Base-by-base conservation (phyloP, 2,113 vertebrate genomes). In the Acanthisitta chloris region DNA sequence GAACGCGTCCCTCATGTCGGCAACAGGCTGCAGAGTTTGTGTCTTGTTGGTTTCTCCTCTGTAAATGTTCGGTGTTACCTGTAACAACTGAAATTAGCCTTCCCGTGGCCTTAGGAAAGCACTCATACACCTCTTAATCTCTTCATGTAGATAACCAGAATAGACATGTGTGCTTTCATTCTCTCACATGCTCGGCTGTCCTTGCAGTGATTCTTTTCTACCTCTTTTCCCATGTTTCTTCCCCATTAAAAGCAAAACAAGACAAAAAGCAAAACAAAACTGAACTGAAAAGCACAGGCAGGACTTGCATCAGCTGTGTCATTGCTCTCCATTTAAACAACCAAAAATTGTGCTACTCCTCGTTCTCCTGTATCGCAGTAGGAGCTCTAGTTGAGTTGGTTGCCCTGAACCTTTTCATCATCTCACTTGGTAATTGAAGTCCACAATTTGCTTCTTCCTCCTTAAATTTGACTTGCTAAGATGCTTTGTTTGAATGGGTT, bases 81-180 rank as follows among this genome's bases (percentile, higher is more conserved):
- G 71, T 88, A 94, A 94, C 67, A 92, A 78, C 83, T 86, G 95
- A 86, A 95, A 95, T 95, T 88, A 96, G 69, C 51, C 94, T 88
- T 95, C 83, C 88, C 5, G 81, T 83, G 86, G 92, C 94, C 86
- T 81, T 93, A 94, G 80, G 92, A 96, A 93, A 94, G 64, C 38
- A 69, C 51, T 94, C 55, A 23, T 59, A 77, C 34, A 92, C 67
- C n/a, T 90, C 92, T 83, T 92, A 93, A 92, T 94, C 83, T 94
- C 80, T 90, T 88, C 92, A 92, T 91, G 93, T 94, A 92, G 92
- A 94, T 94, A 97, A 97, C 77, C 88, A 88, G 88, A 67, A 34
- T 9, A 62, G 91, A 72, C 88, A 55, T 96, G 86, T 88, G 69
- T 33, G 52, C 31, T 92, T 80, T 86, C 3, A 2, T 81, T 94